Evolutionary conservation across 2,888 invertebrate genomes (phyloP), one percentile per base, ranked within the genome.

Genomic region (Troides oblongomaculatus): DNA sequence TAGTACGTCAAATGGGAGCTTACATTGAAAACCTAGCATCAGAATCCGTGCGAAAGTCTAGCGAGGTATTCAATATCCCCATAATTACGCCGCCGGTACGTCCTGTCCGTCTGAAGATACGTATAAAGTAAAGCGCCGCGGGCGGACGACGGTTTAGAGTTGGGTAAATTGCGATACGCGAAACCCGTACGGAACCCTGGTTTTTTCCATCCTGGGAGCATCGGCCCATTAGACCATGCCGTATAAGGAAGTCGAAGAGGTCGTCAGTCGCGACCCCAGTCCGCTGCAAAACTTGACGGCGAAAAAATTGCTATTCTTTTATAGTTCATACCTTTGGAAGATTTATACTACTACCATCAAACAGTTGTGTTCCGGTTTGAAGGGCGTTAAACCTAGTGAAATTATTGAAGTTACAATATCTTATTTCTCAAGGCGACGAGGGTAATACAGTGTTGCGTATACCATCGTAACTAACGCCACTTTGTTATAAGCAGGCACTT

Each of bases 171-270:
- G 56, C 62, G 66, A 65, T 58, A 12, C 58, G 21, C 64, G 64
- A 61, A 3, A 60, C 59, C 65, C 65, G 59, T 62, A 58, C 50
- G 23, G 39, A 61, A 36, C 43, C 14, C 18, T 61, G 56, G 43
- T 67, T 68, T 68, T 63, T 56, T 39, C 50, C 39, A 53, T 53
- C 61, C 43, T 14, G 62, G 58, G 68, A 46, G 68, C 68, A 68
- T 63, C 50, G 68, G 39, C 68, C 68, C 68, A 58, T 68, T 68
- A 62, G 56, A 39, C 61, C 58, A 63, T 46, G 62, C 68, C 68
- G 62, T 68, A 68, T 68, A 62, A 58, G 63, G 68, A 68, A 59
- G 43, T 23, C 62, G 39, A 23, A 18, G 62, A 63, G 68, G 68
- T 68, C 63, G 63, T 46, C 62, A 50, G 62, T 58, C 58, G 58